Conservation (phyloP, 2,888 invertebrate genomes). For the Xylota segnis region DNA sequence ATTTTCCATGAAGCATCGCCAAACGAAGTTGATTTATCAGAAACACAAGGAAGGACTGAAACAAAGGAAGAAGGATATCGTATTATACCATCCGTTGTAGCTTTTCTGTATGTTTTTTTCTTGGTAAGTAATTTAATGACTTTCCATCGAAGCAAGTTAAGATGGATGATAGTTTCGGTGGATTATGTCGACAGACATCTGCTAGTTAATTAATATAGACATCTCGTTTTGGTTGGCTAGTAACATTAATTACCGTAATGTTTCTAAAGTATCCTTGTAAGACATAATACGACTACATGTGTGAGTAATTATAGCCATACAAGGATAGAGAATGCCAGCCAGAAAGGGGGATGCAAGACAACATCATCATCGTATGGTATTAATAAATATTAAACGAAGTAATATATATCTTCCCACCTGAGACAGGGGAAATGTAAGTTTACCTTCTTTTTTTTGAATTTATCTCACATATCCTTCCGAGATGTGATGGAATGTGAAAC, state of each 20-base stretch:
- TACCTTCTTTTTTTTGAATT: neutral
- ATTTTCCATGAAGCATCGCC: no score
- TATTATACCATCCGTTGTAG: no score
- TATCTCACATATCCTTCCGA: conserved; percentile 12
- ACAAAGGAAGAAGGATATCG: no score
- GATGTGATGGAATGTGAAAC: conserved; percentile 11
- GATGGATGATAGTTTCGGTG: conserved; percentile 16
- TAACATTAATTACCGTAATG: conserved; percentile 25
- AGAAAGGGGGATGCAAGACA: conserved; percentile 9
- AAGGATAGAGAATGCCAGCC: neutral
- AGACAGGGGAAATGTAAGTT: conserved; percentile 3
- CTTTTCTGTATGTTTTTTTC: neutral
- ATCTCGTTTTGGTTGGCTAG: conserved; percentile 8
- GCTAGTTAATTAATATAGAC: conserved; percentile 12
- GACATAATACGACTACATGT: neutral
- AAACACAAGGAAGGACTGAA: no score
- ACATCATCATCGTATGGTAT: neutral
- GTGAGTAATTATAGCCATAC: neutral
- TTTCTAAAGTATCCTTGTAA: neutral
- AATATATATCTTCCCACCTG: conserved; percentile 16
- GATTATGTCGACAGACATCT: conserved; percentile 8
- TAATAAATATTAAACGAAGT: conserved; percentile 35
- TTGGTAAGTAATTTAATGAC: neutral
- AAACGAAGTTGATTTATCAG: no score
- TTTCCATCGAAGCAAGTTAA: neutral